Conservation (phyloP, 2,113 vertebrate genomes). For the Tachysurus fulvidraco region DNA sequence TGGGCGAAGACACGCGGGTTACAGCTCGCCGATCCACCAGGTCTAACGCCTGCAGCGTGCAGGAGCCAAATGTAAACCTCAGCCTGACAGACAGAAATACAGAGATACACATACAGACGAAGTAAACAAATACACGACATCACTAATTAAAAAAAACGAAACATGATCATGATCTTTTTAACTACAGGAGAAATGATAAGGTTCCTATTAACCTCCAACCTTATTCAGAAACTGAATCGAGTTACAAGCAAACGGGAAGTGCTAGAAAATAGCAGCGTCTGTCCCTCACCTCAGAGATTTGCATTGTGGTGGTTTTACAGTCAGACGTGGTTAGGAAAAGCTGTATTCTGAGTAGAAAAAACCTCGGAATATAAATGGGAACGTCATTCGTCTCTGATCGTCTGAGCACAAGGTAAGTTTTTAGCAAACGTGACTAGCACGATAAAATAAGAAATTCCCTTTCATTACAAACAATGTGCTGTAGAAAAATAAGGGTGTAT, state of each 20-base stretch:
- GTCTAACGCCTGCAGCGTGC: conserved; percentile 85
- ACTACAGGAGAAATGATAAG: background rate
- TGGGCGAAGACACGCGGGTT: conserved; percentile 81
- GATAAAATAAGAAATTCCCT: background rate
- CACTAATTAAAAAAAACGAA: background rate
- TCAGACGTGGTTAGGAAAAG: background rate
- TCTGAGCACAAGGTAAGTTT: background rate
- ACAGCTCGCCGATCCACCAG: conserved; percentile 84
- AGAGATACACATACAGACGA: background rate
- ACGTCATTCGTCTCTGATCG: background rate
- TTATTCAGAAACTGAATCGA: background rate
- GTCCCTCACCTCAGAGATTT: background rate
- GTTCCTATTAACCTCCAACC: background rate
- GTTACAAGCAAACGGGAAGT: background rate
- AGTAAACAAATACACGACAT: background rate
- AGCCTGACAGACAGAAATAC: conserved; percentile 69
- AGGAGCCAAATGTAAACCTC: conserved; percentile 87
- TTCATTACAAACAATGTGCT: background rate
- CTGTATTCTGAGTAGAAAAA: background rate
- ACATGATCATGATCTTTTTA: background rate
- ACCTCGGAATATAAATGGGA: background rate
- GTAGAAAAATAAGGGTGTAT: background rate
- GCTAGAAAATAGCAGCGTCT: background rate
- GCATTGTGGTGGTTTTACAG: background rate
- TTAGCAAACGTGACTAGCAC: background rate